phyloP scores from a whole-genome alignment of 37 sponge, comb jelly and placozoan genomes.

The Hormiphora californensis region DNA sequence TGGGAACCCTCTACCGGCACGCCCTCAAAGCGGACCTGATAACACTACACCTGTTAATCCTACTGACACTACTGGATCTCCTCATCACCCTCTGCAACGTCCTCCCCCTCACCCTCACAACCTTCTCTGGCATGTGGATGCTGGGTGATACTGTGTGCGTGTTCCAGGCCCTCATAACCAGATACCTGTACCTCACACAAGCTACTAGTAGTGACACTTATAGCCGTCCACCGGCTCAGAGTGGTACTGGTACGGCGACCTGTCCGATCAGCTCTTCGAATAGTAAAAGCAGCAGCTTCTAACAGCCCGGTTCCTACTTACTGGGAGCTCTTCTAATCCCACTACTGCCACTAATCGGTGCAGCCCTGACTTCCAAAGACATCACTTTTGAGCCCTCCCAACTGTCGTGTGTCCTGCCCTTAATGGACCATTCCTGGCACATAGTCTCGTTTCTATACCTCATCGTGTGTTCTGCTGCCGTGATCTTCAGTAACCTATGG shows the following conservation, averaged over 20 bases:
- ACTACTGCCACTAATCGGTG: no score
- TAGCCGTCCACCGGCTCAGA: background rate
- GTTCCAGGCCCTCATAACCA: background rate
- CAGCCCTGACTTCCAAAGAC: no score
- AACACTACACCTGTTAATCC: background rate
- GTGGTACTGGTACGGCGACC: background rate
- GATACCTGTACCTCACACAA: background rate
- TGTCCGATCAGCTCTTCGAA: no score
- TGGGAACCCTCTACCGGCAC: background rate
- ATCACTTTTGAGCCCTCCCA: background rate
- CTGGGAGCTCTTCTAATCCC: background rate
- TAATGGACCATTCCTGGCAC: background rate
- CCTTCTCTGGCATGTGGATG: background rate
- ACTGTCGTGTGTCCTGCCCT: background rate
- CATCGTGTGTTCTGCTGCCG: background rate
- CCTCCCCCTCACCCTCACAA: background rate
- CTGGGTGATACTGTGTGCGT: background rate
- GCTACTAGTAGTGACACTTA: background rate
- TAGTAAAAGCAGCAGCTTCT: background rate
- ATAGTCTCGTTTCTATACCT: background rate
- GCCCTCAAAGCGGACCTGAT: slow-evolving; percentile 3
- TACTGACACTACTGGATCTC: background rate
- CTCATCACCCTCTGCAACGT: background rate
- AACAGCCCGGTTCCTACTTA: background rate
- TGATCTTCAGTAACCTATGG: background rate